Evolutionary conservation across 1,140 invertebrate species (phyloP), one percentile per base, ranked within the genome.

Genomic region (Cotesia vestalis): DNA sequence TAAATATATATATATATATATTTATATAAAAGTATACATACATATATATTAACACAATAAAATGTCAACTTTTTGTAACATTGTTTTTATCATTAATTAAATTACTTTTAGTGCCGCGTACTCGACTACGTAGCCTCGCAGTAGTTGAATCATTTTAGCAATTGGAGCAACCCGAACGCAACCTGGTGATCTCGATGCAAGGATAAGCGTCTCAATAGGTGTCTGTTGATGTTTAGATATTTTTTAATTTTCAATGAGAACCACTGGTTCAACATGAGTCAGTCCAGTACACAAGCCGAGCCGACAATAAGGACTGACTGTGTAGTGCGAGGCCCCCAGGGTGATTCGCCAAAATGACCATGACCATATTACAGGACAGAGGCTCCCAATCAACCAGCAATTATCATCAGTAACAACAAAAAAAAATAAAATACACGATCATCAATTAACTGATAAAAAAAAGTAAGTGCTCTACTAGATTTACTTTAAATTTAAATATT

Each of bases 311-410:
- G 78, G 79, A 78, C 79, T 78, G 51, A 20, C 66, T 51, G 66
- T 67, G 66, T 62, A 76, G 71, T 74, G 73, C 80, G 79, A 83
- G 82, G 80, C 81, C 83, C 81, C 79, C 57, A 78, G 81, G 81
- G 83, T 84, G 80, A 84, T 83, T 83, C 79, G 82, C 78, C 77
- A 78, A 76, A 78, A 84, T 83, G 83, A 79, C 83, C 83, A 81
- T 84, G 83, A 84, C 83, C 83, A 84, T 84, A 84, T 83, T 84
- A 82, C 78, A 75, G 80, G 78, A 71, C 79, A 82, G 78, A 81
- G 81, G 80, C 81, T 80, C 78, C 78, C 78, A 78, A 78, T 80
- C 74, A 53, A 69, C 59, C 6, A 55, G 14, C 63, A 72, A 75
- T 75, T 71, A 75, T 70, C 68, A 71, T 52, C 73, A 74, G 67